A percentile compares a stretch with the other conserved stretches of the same genome.
Conservation (phyloP, 2,113 vertebrate species). For the Rhinoderma darwinii region DNA sequence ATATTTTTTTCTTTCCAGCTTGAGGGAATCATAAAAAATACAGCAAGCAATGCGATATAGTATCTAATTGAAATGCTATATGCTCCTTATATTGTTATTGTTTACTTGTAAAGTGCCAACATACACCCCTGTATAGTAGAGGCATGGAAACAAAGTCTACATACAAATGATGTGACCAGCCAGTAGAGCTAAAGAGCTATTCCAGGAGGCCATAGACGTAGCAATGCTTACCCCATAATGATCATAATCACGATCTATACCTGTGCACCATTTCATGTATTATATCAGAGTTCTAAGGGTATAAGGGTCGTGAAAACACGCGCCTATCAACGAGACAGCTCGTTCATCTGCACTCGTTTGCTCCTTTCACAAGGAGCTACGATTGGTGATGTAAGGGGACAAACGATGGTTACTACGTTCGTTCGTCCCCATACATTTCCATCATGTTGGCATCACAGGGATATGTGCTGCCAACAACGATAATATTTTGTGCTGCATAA, state of each 20-base stretch:
- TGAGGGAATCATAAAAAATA: constrained; percentile 10
- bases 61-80: neutral
- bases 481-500: no score
- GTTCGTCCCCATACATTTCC: no score
- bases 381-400: no score
- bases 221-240: neutral
- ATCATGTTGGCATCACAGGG: no score
- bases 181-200: neutral
- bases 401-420: no score
- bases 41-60: neutral
- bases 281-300: no score
- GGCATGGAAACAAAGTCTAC: neutral
- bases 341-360: no score
- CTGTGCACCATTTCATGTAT: no score
- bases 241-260: neutral
- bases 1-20: neutral
- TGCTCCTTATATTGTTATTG: neutral
- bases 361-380: no score
- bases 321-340: no score
- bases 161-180: neutral
- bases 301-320: no score
- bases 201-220: neutral
- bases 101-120: neutral
- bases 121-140: neutral
- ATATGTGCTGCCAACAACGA: no score